Conservation (phyloP, 2,888 invertebrate genomes). For the Phasia obesa region DNA sequence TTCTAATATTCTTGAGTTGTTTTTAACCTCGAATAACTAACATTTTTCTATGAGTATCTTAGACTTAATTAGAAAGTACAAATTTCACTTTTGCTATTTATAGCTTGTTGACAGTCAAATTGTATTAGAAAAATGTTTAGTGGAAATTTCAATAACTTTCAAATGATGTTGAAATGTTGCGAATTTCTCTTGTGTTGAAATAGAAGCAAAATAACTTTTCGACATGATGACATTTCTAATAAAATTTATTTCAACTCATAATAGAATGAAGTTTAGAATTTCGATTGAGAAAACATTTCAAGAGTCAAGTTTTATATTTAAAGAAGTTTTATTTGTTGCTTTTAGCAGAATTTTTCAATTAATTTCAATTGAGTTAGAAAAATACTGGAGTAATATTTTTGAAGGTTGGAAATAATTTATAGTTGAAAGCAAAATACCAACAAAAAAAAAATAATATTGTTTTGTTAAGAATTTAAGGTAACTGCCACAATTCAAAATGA, state of each 20-base stretch:
- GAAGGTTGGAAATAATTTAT: no score
- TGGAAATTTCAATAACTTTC: slow-evolving; percentile 52
- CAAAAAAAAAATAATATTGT: no score
- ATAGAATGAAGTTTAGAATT: slow-evolving; percentile 9
- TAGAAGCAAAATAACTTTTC: slow-evolving; percentile 10
- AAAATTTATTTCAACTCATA: slow-evolving; percentile 16
- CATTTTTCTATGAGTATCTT: slow-evolving; percentile 22
- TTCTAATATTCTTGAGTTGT: no score
- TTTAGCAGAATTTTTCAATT: background rate
- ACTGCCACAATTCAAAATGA: no score
- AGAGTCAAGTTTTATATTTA: background rate
- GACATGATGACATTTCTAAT: slow-evolving; percentile 44
- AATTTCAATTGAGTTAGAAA: background rate
- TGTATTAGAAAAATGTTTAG: slow-evolving; percentile 42
- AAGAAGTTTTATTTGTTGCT: background rate
- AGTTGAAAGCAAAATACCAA: no score
- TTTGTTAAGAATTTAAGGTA: no score
- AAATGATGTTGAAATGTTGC: slow-evolving; percentile 40
- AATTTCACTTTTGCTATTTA: slow-evolving; percentile 52
- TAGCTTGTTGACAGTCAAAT: slow-evolving; percentile 38
- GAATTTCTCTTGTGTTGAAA: slow-evolving; percentile 28
- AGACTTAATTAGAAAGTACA: slow-evolving; percentile 2
- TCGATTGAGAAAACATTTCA: slow-evolving; percentile 5
- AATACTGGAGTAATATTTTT: no score
- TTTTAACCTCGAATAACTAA: background rate